Evolutionary conservation across 2,888 invertebrate genomes (phyloP).

Genomic region (Tineola bisselliella): DNA sequence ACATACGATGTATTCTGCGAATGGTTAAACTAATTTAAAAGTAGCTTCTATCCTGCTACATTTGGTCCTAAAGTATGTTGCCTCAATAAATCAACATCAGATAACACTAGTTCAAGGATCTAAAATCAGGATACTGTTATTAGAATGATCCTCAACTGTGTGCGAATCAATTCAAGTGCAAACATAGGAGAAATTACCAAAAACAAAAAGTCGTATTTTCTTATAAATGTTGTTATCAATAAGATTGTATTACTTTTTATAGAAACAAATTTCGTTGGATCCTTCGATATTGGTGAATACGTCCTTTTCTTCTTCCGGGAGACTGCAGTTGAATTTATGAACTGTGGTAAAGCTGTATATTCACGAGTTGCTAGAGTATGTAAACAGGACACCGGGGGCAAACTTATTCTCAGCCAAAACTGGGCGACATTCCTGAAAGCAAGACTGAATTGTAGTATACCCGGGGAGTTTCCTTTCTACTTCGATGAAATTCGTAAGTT

Average conservation of each 20-base stretch:
- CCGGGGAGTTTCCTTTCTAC: conserved; percentile 79
- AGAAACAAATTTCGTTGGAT: conserved; percentile 79
- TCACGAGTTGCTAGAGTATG: conserved; percentile 79
- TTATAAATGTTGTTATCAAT: too few species aligned
- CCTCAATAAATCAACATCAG: too few species aligned
- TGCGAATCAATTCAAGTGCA: too few species aligned
- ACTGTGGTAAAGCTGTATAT: conserved; percentile 75
- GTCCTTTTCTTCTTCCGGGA: conserved; percentile 80
- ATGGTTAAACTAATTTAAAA: too few species aligned
- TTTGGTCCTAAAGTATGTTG: too few species aligned
- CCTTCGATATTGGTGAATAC: conserved; percentile 74
- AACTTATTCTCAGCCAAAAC: conserved; percentile 71
- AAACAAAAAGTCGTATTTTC: background rate
- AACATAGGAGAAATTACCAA: too few species aligned
- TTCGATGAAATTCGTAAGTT: conserved; percentile 78
- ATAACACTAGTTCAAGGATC: too few species aligned
- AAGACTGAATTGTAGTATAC: conserved; percentile 75
- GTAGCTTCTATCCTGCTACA: too few species aligned
- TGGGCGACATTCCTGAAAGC: conserved; percentile 77
- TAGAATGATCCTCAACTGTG: too few species aligned
- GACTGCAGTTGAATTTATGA: conserved; percentile 74
- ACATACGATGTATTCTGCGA: too few species aligned
- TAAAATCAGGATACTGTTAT: too few species aligned
- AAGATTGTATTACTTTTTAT: conserved; percentile 30
- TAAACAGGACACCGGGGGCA: conserved; percentile 75